Evolutionary conservation across 2,113 vertebrate species (phyloP), one percentile per base, ranked within the genome.

Genomic region (Acanthochromis polyacanthus): DNA sequence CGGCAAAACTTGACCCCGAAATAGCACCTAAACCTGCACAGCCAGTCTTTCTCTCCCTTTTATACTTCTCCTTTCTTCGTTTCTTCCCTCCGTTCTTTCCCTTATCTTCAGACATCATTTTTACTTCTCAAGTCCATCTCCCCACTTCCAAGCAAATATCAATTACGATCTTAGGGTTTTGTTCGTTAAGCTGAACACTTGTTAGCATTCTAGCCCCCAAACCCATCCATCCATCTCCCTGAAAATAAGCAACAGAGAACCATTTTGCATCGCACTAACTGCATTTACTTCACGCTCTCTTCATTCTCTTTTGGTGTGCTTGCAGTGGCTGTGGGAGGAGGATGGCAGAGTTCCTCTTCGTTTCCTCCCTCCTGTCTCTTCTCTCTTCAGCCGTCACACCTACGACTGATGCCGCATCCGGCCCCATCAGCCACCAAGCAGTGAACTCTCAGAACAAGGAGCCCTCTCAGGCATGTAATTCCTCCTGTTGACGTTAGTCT

Each of bases 171-270:
- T 81, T 83, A 88, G 75, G 48, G 62, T 73, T 48, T 82, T 68
- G 61, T 85, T 92, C 82, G 84, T 91, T 62, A 88, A 87, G 77
- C 23, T 73, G 38, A 79, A 75, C 71, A 78, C 86, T 88, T 91
- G 83, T 88, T 90, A 88, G 83, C 85, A 74, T 74, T 63, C 51
- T 56, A 51, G 40, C 52, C 14, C 36, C 6, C 12, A 43, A 45
- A 22, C 15, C 14, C 36, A 65, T 48, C 16, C 23, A 77, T 16
- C 23, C 11, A 48, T 56, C 28, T 15, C 19, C 22, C 43, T 16
- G 32, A 55, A 75, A 70, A 78, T 77, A 20, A 72, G 55, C 64
- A 61, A 87, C 20, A 57, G 53, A 77, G 50, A 85, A 62, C 5
- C 36, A 45, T 65, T 80, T 75, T 36, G 62, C 64, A 32, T 72